Evolutionary conservation across 2,113 vertebrate species (phyloP).

Genomic region (Romanogobio albipinnatus): DNA sequence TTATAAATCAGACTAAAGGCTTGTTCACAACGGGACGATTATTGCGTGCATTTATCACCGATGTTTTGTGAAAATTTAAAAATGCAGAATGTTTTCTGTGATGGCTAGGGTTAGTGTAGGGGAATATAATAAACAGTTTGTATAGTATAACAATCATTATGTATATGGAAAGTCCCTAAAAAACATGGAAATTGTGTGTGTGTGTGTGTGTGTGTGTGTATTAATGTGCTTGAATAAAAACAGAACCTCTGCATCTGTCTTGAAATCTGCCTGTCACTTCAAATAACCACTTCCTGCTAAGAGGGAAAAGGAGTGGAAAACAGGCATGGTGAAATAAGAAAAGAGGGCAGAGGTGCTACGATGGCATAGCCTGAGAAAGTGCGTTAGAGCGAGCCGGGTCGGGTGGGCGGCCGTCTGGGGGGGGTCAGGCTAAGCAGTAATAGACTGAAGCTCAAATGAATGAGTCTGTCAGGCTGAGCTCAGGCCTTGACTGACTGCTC

Average conservation of each 20-base stretch:
- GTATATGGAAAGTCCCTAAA: no score
- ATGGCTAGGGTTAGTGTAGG: no score
- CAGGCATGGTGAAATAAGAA: slow-evolving; percentile 5
- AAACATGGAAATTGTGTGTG: not conserved
- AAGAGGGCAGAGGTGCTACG: slow-evolving; percentile 8
- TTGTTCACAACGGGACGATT: no score
- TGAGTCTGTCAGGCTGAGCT: slow-evolving; percentile 59
- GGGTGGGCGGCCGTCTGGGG: not conserved
- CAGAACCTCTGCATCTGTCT: not conserved
- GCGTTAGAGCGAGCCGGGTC: not conserved
- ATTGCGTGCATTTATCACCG: no score
- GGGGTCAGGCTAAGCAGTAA: slow-evolving; percentile 54
- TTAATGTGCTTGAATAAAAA: not conserved
- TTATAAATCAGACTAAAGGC: no score
- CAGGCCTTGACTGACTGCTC: slow-evolving; percentile 56
- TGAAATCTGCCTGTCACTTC: slow-evolving; percentile 26
- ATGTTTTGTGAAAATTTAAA: no score
- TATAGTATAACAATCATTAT: no score
- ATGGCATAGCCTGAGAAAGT: not conserved
- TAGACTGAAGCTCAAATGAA: slow-evolving; percentile 60
- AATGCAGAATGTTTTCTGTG: no score
- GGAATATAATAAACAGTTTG: no score
- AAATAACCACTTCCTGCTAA: not conserved
- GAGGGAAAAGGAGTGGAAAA: not conserved
- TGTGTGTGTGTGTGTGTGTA: not conserved